Conservation (phyloP, 2,113 vertebrate genomes). For the Toxotes chatareus region DNA sequence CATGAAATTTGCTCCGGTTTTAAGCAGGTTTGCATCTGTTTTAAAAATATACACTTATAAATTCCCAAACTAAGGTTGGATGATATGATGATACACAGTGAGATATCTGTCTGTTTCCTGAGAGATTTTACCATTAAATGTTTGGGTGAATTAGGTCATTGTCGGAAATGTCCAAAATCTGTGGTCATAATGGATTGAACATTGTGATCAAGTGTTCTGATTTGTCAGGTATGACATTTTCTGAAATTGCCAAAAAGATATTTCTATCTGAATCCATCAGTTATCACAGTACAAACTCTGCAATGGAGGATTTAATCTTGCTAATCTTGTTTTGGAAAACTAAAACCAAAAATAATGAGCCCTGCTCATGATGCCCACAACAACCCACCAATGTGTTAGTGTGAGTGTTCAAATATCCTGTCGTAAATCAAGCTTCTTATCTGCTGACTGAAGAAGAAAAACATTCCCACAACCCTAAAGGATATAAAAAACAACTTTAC, state of each 20-base stretch:
- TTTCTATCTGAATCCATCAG: background rate
- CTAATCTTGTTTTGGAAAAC: background rate
- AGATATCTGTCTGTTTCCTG: background rate
- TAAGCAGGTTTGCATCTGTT: background rate
- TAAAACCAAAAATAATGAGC: background rate
- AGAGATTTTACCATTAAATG: too few relatives aligned
- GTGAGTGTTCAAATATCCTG: background rate
- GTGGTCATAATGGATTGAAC: too few relatives aligned
- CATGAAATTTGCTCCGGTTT: too few relatives aligned
- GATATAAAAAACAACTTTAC: background rate
- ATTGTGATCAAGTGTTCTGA: too few relatives aligned
- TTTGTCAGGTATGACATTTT: too few relatives aligned
- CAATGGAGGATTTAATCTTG: background rate
- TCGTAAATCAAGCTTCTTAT: background rate
- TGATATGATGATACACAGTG: background rate
- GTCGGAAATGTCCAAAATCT: too few relatives aligned
- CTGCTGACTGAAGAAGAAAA: background rate
- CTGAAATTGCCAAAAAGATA: background rate
- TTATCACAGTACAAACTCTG: background rate
- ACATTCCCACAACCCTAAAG: constrained; percentile 18
- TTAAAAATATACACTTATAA: background rate
- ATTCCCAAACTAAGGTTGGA: background rate
- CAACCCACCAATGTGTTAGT: background rate
- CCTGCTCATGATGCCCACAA: background rate
- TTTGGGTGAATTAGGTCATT: too few relatives aligned